Evolutionary conservation across 1,140 invertebrate genomes (phyloP).

Genomic region (Drosophila ananassae): DNA sequence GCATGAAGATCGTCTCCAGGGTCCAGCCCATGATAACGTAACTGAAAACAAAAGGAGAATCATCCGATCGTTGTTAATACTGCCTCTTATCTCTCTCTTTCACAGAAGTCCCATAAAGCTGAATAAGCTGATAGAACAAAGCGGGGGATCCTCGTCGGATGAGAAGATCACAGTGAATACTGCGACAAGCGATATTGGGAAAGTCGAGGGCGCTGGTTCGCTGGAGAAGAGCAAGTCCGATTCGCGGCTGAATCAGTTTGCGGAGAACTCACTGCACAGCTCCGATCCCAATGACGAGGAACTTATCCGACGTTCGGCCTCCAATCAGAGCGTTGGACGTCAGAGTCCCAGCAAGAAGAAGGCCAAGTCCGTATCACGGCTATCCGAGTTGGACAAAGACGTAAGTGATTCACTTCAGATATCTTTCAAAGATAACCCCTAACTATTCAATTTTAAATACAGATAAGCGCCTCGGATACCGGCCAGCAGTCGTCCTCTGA

Average conservation of each 20-base stretch:
- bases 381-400: conserved; percentile 85
- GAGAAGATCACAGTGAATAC: conserved; percentile 40
- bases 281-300: conserved; percentile 83
- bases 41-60: conserved; percentile 30
- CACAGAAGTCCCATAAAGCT: conserved; percentile 79
- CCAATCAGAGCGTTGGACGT: conserved; percentile 85
- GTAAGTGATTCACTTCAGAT: conserved; percentile 43
- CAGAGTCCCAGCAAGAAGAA: conserved; percentile 85
- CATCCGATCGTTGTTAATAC: conserved; percentile 3
- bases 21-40: conserved; percentile 88
- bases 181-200: conserved; percentile 7
- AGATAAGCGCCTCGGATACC: conserved; percentile 77
- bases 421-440: neutral
- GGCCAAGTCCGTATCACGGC: conserved; percentile 85
- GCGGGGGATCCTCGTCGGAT: conserved; percentile 36
- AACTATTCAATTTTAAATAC: neutral
- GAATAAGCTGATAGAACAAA: conserved; percentile 59
- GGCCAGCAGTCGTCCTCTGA: conserved; percentile 79
- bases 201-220: conserved; percentile 49
- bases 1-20: conserved; percentile 90
- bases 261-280: conserved; percentile 54
- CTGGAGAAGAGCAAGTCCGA: conserved; percentile 89
- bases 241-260: conserved; percentile 86
- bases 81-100: conserved; percentile 16
- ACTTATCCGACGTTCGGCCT: conserved; percentile 83